Evolutionary conservation across 2,113 vertebrate genomes (phyloP).

Genomic region (Lepisosteus osseus): DNA sequence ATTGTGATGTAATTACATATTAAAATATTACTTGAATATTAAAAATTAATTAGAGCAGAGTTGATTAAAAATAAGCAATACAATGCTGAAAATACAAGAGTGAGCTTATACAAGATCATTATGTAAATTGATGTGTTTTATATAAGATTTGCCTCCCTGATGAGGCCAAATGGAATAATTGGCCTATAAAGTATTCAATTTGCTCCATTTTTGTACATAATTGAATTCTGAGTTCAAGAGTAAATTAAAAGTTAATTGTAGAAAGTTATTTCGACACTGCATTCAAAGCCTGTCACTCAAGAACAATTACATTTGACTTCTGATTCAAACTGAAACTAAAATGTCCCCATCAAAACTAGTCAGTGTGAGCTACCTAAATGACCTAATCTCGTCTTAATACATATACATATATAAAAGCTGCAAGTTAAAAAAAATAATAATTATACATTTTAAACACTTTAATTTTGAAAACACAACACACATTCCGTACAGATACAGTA

Average conservation of each 20-base stretch:
- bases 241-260: constrained; percentile 13
- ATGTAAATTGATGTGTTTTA: constrained; percentile 17
- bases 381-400: too few species aligned
- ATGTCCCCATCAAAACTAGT: too few species aligned
- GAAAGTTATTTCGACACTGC: background rate
- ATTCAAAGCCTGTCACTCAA: constrained; percentile 8
- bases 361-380: too few species aligned
- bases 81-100: constrained; percentile 8
- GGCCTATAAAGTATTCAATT: constrained; percentile 13
- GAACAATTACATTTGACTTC: constrained; percentile 1
- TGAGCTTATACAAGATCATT: constrained; percentile 13
- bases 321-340: background rate
- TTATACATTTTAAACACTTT: too few species aligned
- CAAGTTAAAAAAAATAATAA: too few species aligned
- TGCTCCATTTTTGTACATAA: background rate
- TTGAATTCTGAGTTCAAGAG: constrained; percentile 13
- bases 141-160: constrained; percentile 12
- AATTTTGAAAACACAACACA: too few species aligned
- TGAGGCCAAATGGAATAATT: constrained; percentile 15
- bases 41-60: background rate
- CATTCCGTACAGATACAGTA: too few species aligned
- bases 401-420: too few species aligned
- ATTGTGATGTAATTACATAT: too few species aligned
- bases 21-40: background rate
- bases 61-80: background rate